Evolutionary conservation across 2,797 vertebrate species (phyloP).

Genomic region (Discoglossus pictus): DNA sequence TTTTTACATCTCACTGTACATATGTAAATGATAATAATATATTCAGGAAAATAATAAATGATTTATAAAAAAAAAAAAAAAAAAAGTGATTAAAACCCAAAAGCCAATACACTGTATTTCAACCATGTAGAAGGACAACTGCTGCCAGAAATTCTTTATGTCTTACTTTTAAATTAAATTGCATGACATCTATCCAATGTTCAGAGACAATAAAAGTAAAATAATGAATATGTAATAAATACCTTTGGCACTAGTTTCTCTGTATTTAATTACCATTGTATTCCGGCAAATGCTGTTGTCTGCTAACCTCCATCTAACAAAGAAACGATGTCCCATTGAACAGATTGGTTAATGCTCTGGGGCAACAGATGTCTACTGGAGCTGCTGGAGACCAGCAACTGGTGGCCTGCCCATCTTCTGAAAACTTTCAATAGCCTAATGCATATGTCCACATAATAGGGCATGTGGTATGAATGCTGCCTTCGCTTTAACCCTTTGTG

Average conservation of each 20-base stretch:
- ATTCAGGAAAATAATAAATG: no score
- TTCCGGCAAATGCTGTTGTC: constrained; percentile 70
- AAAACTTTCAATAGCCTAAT: constrained; percentile 82
- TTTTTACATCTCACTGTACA: no score
- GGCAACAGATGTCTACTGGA: constrained; percentile 92
- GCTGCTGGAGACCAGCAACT: constrained; percentile 90
- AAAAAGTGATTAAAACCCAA: no score
- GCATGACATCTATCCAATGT: neutral
- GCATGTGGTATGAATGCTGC: constrained; percentile 77
- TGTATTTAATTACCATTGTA: constrained; percentile 78
- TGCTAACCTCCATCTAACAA: constrained; percentile 70
- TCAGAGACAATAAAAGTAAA: constrained; percentile 69
- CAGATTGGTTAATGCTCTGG: constrained; percentile 78
- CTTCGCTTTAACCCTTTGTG: constrained; percentile 74
- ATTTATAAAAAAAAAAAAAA: no score
- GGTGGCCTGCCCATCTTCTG: constrained; percentile 81
- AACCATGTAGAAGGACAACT: no score
- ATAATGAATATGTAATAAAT: constrained; percentile 82
- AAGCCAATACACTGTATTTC: no score
- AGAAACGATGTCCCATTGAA: constrained; percentile 76
- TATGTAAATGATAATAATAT: no score
- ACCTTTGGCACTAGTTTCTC: constrained; percentile 66
- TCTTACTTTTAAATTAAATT: no score
- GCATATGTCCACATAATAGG: constrained; percentile 85
- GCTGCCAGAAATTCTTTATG: no score